phyloP scores from a whole-genome alignment of 2,888 invertebrate species.

The Petrolisthes cinctipes region DNA sequence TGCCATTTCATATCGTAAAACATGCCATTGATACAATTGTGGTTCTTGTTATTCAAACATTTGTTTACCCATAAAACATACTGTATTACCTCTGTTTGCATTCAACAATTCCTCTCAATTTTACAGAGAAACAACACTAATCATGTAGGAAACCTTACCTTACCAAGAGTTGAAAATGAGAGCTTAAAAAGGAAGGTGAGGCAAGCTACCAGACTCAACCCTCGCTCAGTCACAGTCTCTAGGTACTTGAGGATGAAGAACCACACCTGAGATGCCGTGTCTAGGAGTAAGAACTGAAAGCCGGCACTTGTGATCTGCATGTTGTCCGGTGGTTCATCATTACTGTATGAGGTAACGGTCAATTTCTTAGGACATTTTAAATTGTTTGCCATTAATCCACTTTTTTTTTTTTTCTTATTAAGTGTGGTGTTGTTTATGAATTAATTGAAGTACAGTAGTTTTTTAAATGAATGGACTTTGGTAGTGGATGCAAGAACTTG shows the following conservation, averaged over 20 bases:
- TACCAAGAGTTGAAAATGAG: conserved; percentile 93
- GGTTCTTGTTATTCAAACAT: no score
- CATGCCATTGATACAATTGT: no score
- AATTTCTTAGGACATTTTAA: not conserved
- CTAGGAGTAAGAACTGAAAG: conserved; percentile 95
- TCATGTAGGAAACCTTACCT: conserved; percentile 72
- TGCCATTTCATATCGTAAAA: no score
- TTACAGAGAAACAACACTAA: no score
- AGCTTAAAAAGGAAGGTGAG: conserved; percentile 95
- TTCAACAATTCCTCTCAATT: no score
- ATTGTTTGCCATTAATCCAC: no score
- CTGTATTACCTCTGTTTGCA: no score
- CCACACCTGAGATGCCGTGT: conserved; percentile 95
- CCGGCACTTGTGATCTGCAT: conserved; percentile 87
- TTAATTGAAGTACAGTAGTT: not conserved
- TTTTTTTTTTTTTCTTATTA: not conserved
- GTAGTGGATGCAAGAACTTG: not conserved
- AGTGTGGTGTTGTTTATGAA: not conserved
- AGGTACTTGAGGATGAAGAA: conserved; percentile 96
- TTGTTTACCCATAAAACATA: no score
- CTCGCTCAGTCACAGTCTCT: conserved; percentile 89
- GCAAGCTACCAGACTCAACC: conserved; percentile 89
- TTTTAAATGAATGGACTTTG: not conserved
- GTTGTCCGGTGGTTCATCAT: conserved; percentile 58
- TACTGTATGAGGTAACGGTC: conserved; percentile 15